A percentile compares a stretch with the other conserved stretches of the same genome.
phyloP scores from a whole-genome alignment of 1,140 invertebrate genomes.

The Cotesia chilonis region DNA sequence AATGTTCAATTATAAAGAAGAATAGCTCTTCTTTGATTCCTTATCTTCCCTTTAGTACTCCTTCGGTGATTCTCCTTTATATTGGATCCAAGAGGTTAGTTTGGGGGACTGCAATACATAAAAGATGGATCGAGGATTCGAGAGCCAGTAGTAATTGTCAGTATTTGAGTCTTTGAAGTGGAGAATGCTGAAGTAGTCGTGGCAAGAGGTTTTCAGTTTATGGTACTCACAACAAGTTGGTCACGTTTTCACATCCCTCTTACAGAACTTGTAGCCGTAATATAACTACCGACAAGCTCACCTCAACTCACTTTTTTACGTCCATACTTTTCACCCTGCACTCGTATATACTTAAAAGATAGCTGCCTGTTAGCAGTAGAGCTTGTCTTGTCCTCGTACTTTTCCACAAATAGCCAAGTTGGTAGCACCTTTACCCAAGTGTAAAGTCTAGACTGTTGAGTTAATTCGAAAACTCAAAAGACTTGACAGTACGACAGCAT shows the following conservation, averaged over 20 bases:
- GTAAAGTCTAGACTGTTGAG: background rate
- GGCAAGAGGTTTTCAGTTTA: constrained; percentile 35
- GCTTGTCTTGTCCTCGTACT: constrained; percentile 24
- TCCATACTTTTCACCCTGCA: constrained; percentile 23
- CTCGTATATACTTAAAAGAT: constrained; percentile 25
- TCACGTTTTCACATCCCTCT: constrained; percentile 41
- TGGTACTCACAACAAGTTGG: constrained; percentile 42
- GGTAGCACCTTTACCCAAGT: background rate
- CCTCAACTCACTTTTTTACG: constrained; percentile 19
- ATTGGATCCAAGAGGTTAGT: background rate
- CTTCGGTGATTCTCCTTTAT: no score
- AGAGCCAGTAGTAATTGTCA: background rate
- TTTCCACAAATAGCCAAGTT: constrained; percentile 5
- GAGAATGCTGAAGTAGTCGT: constrained; percentile 33
- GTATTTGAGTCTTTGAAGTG: constrained; percentile 18
- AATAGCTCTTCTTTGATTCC: no score
- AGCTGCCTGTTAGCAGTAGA: constrained; percentile 24
- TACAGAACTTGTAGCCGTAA: constrained; percentile 40
- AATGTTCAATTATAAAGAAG: no score
- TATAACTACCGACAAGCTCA: constrained; percentile 39
- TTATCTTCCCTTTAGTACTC: no score
- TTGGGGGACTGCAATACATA: background rate
- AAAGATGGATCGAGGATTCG: background rate
- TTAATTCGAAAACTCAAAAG: constrained; percentile 36
- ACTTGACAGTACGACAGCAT: background rate